These are phyloP conservation scores for Arrhopalites spinosus DNA, from an alignment of 2,888 invertebrate species.

Conservation along the genomic window DNA sequence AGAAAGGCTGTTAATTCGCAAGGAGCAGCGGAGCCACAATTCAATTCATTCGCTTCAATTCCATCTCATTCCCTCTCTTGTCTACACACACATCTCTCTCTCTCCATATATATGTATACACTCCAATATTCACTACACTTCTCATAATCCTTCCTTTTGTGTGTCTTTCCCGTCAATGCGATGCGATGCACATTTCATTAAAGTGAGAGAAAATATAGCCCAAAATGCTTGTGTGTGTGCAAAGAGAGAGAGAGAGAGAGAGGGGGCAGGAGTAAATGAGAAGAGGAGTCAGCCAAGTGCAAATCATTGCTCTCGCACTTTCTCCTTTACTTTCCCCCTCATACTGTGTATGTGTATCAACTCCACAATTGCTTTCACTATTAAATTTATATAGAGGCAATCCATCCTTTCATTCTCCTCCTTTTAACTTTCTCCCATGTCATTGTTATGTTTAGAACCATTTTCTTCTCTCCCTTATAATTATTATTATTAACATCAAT, in stretches of 20 bases:
- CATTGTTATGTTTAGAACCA: not conserved
- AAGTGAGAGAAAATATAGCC: no score
- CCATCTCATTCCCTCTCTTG: slow-evolving; percentile 18
- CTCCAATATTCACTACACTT: not conserved
- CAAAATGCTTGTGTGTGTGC: not conserved
- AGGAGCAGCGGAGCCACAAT: not conserved
- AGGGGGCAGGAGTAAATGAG: slow-evolving; percentile 16
- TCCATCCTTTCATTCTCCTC: not conserved
- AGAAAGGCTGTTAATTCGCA: not conserved
- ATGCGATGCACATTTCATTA: no score
- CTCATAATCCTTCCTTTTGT: not conserved
- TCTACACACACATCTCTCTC: not conserved
- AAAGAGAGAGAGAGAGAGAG: not conserved
- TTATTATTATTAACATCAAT: not conserved
- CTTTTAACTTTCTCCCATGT: not conserved
- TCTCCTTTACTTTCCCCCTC: no score
- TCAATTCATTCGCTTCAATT: slow-evolving; percentile 21
- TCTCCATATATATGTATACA: not conserved
- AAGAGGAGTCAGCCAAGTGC: slow-evolving; percentile 15
- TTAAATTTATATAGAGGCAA: not conserved
- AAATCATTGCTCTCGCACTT: slow-evolving; percentile 13
- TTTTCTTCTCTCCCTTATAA: not conserved
- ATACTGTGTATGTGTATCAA: not conserved
- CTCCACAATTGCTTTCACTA: not conserved
- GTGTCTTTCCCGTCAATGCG: no score